Percentiles rank a stretch among this genome's conserved stretches.
These are phyloP conservation scores for Cervus canadensis DNA, from an alignment of 2,113 vertebrate genomes.

Conservation along the genomic window DNA sequence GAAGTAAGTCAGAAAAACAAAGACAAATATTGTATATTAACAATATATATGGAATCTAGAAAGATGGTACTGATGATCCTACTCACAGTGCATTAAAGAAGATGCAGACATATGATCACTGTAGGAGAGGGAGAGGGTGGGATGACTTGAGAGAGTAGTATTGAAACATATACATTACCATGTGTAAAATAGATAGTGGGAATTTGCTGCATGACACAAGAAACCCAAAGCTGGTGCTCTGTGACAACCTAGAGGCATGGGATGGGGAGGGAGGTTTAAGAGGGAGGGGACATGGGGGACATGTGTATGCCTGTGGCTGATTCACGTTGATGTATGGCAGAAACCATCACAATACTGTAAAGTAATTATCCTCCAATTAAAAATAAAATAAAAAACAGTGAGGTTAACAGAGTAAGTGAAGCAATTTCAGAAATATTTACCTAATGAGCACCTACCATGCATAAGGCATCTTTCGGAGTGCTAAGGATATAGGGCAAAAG, in stretches of 20 bases:
- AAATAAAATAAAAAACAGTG: neutral
- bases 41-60: neutral
- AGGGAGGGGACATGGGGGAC: neutral
- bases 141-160: neutral
- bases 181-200: neutral
- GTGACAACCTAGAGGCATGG: neutral
- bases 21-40: neutral
- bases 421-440: slow-evolving; percentile 15
- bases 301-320: neutral
- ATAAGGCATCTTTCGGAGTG: neutral
- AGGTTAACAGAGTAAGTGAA: neutral
- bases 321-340: neutral
- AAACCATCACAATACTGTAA: neutral
- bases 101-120: neutral
- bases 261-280: neutral
- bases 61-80: neutral
- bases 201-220: neutral
- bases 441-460: neutral
- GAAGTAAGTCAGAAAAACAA: neutral
- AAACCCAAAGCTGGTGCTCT: neutral
- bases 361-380: neutral
- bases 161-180: neutral
- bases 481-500: slow-evolving; percentile 23
- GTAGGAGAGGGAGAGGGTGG: neutral
- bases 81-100: neutral